Evolutionary conservation across 2,113 vertebrate species (phyloP), one percentile per base, ranked within the genome.

Genomic region (Chionodraco myersi): DNA sequence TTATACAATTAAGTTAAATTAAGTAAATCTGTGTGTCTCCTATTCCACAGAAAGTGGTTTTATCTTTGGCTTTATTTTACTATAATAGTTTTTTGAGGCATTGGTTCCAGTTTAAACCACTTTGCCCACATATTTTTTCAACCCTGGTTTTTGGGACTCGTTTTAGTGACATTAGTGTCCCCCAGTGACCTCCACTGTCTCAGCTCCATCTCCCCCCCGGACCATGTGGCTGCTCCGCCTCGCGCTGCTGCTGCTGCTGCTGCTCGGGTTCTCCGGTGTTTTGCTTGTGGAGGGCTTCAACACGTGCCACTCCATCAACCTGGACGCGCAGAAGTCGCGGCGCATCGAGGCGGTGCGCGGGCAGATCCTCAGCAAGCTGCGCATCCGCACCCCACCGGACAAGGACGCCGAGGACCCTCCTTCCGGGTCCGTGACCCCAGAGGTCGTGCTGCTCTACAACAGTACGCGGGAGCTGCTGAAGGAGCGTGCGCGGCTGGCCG

Each of bases 271-370:
- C 91, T 96, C 95, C 86, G 91, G 95, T 16, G 95, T 95, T 36
- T 5, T 79, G 61, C 82, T 76, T 74, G 96, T 96, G 87, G 93
- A 96, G 89, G 96, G 96, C 68, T 92, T 98, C 92, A 99, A 97
- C 94, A 99, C 97, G 92, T 99, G 98, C 91, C 97, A 97, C 90
- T 97, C 96, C 74, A 96, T 99, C 87, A 97, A 98, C 90, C 96
- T 99, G 96, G 97, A 99, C 85, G 96, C 97, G 90, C 98, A 98
- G 86, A 99, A 97, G 96, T 96, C 97, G 34, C 98, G 98, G 93
- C 96, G 98, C 94, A 99, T 99, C 91, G 97, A 99, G 91, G 98
- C 98, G 7, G 98, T 99, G 85, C 97, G 98, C 83, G 98, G 98
- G 0, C 98, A 99, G 93, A 99, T 99, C 90, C 93, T 99, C 84